A percentile compares a stretch with the other conserved stretches of the same genome.
Conservation (phyloP, 1,140 invertebrate genomes). For the Lasaia peninsularis region DNA sequence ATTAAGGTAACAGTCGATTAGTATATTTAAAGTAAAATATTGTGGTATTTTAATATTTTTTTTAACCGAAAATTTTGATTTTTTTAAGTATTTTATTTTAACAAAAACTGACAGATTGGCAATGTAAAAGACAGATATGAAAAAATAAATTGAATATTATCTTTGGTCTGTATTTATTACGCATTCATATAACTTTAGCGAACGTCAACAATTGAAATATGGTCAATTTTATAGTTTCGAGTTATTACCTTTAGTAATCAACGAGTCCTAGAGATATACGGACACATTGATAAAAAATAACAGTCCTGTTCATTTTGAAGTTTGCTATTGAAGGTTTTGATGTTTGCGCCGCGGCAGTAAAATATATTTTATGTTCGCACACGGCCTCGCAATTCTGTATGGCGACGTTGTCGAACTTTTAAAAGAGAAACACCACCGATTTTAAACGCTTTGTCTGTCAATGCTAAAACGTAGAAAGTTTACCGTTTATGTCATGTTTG, state of each 20-base stretch:
- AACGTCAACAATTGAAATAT: neutral
- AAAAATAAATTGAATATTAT: too few relatives aligned
- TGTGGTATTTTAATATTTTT: too few relatives aligned
- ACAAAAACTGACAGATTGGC: too few relatives aligned
- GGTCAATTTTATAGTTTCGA: neutral
- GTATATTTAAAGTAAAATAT: too few relatives aligned
- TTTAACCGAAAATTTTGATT: too few relatives aligned
- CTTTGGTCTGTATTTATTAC: too few relatives aligned
- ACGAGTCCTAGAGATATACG: neutral
- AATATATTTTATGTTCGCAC: conserved; percentile 68
- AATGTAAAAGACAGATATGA: too few relatives aligned
- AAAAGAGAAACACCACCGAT: conserved; percentile 53
- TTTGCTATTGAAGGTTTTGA: conserved; percentile 60
- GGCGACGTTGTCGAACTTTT: conserved; percentile 53
- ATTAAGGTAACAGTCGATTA: too few relatives aligned
- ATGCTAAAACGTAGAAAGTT: conserved; percentile 69
- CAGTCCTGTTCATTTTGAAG: conserved; percentile 20
- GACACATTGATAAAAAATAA: conserved; percentile 11
- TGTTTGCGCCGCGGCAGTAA: conserved; percentile 58
- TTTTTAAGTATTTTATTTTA: too few relatives aligned
- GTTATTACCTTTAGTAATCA: conserved; percentile 2
- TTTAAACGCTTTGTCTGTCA: conserved; percentile 52
- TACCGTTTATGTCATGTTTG: conserved; percentile 31
- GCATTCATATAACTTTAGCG: too few relatives aligned
- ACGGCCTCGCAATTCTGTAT: conserved; percentile 42